A percentile compares a stretch with the other conserved stretches of the same genome.
phyloP scores from a whole-genome alignment of 2,888 invertebrate species.

The Tiliacea aurago region DNA sequence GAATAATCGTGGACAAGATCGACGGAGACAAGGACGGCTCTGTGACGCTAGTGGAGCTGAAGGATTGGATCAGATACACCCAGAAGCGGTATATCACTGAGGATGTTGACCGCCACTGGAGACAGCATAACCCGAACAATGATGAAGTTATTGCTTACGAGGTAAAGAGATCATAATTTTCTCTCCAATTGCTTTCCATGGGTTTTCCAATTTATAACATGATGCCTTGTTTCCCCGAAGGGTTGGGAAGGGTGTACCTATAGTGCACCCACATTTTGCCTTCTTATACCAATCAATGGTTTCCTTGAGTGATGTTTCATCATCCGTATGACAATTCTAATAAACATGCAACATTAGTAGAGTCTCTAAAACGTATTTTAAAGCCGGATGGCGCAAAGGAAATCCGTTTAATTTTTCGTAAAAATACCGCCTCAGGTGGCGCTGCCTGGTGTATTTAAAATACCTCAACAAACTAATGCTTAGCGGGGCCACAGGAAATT shows the following conservation, averaged over 20 bases:
- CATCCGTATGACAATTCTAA: not conserved
- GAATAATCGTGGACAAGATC: constrained; percentile 97
- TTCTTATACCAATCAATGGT: no score
- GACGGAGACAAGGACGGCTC: constrained; percentile 96
- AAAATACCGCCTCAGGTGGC: constrained; percentile 41
- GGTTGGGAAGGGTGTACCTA: no score
- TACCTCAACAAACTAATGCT: constrained; percentile 39
- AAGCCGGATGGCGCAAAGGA: constrained; percentile 57
- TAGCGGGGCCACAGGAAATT: constrained; percentile 44
- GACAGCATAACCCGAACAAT: constrained; percentile 95
- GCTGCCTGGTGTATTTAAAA: constrained; percentile 36
- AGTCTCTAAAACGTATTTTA: constrained; percentile 49
- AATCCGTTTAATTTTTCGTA: constrained; percentile 60
- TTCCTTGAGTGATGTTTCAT: not conserved
- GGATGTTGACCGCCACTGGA: constrained; percentile 98
- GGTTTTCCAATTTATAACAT: no score
- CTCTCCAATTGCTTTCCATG: no score
- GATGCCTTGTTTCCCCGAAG: no score
- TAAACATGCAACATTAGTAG: constrained; percentile 31
- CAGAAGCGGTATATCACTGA: constrained; percentile 97
- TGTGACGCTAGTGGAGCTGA: constrained; percentile 96
- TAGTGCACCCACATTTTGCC: no score
- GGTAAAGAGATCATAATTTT: constrained; percentile 76
- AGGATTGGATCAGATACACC: constrained; percentile 98
- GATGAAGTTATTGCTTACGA: constrained; percentile 95